Evolutionary conservation across 2,888 invertebrate genomes (phyloP).

Genomic region (Ophion costatus): DNA sequence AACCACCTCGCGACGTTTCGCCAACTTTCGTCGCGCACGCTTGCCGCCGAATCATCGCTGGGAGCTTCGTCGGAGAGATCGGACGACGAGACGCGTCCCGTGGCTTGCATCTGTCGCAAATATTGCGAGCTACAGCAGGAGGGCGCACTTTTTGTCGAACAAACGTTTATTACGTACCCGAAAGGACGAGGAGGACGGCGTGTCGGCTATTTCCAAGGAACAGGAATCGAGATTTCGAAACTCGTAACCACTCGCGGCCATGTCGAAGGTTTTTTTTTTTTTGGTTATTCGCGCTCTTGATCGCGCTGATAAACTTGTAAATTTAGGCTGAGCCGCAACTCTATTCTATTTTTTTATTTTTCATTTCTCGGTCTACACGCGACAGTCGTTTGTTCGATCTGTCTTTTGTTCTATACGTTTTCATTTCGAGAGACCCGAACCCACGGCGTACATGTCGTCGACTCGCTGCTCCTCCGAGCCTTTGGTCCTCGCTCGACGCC

Average conservation of each 20-base stretch:
- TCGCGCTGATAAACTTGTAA: neutral
- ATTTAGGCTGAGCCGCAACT: neutral
- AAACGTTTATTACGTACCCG: neutral
- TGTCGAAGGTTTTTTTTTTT: neutral
- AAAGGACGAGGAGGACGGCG: neutral
- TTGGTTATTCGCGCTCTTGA: neutral
- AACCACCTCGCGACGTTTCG: constrained; percentile 66
- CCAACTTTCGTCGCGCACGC: constrained; percentile 66
- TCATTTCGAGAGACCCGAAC: constrained; percentile 74
- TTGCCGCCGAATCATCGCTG: constrained; percentile 67
- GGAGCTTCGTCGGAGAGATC: constrained; percentile 43
- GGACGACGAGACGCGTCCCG: neutral
- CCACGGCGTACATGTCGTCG: constrained; percentile 78
- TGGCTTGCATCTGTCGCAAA: neutral
- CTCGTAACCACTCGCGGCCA: neutral
- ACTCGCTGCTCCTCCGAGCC: constrained; percentile 69
- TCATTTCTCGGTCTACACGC: constrained; percentile 11
- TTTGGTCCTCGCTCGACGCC: neutral
- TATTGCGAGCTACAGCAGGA: neutral
- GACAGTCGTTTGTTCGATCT: neutral
- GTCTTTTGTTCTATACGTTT: neutral
- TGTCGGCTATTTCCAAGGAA: neutral
- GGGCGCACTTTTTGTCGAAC: neutral
- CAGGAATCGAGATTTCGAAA: neutral
- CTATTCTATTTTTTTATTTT: neutral